phyloP scores from a whole-genome alignment of 2,797 vertebrate species.

The Syncerus caffer region DNA sequence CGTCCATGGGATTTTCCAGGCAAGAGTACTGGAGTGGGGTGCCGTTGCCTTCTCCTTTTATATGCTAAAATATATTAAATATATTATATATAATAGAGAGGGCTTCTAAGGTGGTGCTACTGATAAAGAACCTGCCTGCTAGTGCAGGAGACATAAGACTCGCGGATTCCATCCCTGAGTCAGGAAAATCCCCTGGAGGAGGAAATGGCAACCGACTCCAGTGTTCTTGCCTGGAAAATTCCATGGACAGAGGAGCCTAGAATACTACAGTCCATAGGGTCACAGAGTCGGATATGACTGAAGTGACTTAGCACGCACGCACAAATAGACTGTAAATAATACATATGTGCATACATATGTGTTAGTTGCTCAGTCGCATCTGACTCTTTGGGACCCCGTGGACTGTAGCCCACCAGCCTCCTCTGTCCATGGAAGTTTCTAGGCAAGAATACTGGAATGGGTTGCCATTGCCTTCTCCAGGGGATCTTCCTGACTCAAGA shows the following conservation, averaged over 20 bases:
- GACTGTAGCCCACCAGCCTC: neutral
- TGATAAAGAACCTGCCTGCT: neutral
- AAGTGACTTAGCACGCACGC: rapidly evolving
- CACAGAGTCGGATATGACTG: neutral
- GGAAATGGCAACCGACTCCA: neutral
- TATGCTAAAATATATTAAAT: neutral
- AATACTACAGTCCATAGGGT: neutral
- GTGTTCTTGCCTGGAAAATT: neutral
- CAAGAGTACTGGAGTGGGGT: no score
- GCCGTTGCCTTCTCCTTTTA: neutral
- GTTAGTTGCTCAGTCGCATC: neutral
- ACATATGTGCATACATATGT: neutral
- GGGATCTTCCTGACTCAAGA: neutral
- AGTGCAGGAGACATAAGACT: neutral
- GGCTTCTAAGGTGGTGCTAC: neutral
- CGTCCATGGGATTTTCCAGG: no score
- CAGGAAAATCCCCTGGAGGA: neutral
- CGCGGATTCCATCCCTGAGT: neutral
- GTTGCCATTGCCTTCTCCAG: neutral
- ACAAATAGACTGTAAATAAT: neutral
- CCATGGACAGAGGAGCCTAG: neutral
- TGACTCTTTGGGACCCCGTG: neutral
- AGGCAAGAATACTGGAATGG: neutral
- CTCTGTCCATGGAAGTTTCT: neutral
- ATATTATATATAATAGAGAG: neutral